These are phyloP conservation scores for Ataeniobius toweri DNA, from an alignment of 2,797 vertebrate genomes.

Conservation along the genomic window DNA sequence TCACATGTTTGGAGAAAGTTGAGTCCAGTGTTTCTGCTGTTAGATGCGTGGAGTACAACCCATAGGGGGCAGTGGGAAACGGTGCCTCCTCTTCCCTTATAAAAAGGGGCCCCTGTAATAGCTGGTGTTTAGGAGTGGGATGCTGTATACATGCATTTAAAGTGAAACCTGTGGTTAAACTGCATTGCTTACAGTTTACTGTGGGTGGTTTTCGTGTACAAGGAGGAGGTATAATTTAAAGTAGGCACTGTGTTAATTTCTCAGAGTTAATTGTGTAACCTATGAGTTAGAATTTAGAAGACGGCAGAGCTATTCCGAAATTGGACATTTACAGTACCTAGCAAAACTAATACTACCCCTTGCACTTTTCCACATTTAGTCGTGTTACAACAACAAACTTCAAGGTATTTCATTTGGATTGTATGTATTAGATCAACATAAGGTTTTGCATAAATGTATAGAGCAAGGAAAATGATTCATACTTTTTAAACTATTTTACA, in stretches of 20 bases:
- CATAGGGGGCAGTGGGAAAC: conserved; percentile 43
- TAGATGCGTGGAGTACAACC: conserved; percentile 16
- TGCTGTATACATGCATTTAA: conserved; percentile 37
- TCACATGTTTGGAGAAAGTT: background rate
- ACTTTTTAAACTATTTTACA: background rate
- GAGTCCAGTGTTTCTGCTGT: background rate
- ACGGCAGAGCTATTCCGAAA: background rate
- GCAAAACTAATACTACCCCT: background rate
- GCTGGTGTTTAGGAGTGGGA: conserved; percentile 51
- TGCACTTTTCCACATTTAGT: background rate
- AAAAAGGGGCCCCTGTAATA: conserved; percentile 50
- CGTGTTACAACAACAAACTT: background rate
- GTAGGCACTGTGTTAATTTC: conserved; percentile 23
- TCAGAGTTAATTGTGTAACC: conserved; percentile 13
- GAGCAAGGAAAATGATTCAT: background rate
- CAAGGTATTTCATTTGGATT: background rate
- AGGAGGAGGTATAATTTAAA: conserved; percentile 25
- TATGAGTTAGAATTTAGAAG: conserved; percentile 14
- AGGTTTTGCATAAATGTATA: background rate
- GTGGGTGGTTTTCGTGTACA: conserved; percentile 44
- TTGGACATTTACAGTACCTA: background rate
- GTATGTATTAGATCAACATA: background rate
- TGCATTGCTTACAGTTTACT: conserved; percentile 38
- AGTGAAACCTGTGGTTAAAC: conserved; percentile 50
- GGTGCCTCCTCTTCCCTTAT: conserved; percentile 31